Base-by-base conservation (phyloP, 1,140 invertebrate genomes). In the Acromyrmex echinatior region DNA sequence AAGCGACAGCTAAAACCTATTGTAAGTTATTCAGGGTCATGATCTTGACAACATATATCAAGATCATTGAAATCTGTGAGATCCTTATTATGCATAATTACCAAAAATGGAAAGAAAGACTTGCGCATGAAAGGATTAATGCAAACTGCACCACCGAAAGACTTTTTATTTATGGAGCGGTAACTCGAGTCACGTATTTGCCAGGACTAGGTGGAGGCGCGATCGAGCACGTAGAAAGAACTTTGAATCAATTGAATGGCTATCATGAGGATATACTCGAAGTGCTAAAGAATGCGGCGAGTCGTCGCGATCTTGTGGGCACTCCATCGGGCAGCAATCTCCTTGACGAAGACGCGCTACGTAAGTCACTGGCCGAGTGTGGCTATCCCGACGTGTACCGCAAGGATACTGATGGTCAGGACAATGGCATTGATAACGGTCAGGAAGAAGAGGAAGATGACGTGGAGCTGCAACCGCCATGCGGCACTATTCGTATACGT, bases 201-300 rank as follows among this genome's bases (percentile, higher is more conserved):
- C 14, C 93, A 94, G 93, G 96, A 94, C 94, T 95, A 94, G 95
- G 96, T 93, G 96, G 96, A 1, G 96, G 96, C 0, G 96, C 96
- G 7, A 96, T 97, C 60, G 96, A 97, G 1, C 97, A 98, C 91
- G 98, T 99, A 90, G 98, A 99, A 92, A 95, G 97, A 58, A 98
- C 97, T 2, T 95, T 99, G 12, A 98, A 98, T 95, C 98, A 97
- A 71, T 95, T 99, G 9, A 98, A 99, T 95, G 98, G 98, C 3
- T 99, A 99, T 94, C 98, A 99, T 92, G 98, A 99, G 91, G 98
- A 98, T 91, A 98, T 99, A 89, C 96, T 99, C 66, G 98, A 98
- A 93, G 98, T 98, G 12, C 93, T 99, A 88, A 97, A 98, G 65
- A 97, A 97, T 84, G 98, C 98, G 1, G 97, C 97, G 18, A 96